A percentile compares a stretch with the other conserved stretches of the same genome.
These are phyloP conservation scores for Disparrhopalites patrizii DNA, from an alignment of 2,888 invertebrate species.

Conservation along the genomic window DNA sequence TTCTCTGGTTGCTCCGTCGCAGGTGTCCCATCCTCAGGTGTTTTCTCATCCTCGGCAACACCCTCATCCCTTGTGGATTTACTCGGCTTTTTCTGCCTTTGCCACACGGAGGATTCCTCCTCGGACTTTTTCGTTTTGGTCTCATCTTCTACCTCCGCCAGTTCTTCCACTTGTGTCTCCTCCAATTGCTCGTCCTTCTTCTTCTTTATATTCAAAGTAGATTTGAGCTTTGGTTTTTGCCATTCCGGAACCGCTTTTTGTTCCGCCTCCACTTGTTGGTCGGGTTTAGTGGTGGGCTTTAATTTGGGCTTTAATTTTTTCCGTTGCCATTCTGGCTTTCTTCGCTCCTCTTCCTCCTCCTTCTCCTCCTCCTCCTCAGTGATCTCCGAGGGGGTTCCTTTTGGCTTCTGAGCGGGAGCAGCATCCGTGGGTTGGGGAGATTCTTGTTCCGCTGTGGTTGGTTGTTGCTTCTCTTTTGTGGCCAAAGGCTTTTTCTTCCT, in stretches of 20 bases:
- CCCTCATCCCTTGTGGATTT: background rate
- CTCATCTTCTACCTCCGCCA: background rate
- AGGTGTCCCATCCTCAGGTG: background rate
- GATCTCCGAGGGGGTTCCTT: background rate
- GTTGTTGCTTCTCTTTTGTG: background rate
- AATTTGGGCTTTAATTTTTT: background rate
- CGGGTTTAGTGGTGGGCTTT: background rate
- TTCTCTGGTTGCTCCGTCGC: background rate
- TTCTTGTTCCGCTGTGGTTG: background rate
- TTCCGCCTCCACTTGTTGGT: conserved; percentile 7
- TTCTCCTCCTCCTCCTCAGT: background rate
- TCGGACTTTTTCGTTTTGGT: too few relatives aligned
- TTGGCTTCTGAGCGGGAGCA: background rate
- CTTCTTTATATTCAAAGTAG: background rate
- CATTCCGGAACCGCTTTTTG: background rate
- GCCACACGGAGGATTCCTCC: conserved; percentile 17
- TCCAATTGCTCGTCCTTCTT: background rate
- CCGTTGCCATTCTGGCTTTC: conserved; percentile 23
- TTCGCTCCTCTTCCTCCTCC: conserved; percentile 2
- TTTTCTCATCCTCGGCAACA: background rate
- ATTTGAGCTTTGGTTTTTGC: background rate
- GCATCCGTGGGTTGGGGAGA: background rate
- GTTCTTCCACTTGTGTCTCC: background rate
- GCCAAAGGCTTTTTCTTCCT: conserved; percentile 14
- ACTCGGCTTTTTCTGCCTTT: conserved; percentile 21